Base-by-base conservation (phyloP, 1,140 invertebrate species). In the Caerostris darwini region DNA sequence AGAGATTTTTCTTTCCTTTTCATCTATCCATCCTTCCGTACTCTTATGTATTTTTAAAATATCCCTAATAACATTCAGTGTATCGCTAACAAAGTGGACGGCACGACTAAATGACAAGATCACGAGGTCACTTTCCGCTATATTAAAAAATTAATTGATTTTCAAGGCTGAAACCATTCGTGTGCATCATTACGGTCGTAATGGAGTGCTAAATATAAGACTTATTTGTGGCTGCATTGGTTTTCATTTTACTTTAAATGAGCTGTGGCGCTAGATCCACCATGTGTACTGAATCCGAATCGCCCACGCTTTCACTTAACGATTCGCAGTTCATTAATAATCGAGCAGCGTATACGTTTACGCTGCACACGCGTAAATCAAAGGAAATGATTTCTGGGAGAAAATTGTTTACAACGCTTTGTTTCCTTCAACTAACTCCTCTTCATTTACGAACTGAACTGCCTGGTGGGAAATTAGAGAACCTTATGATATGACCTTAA, bases 181-280 rank as follows among this genome's bases (percentile, higher is more conserved):
- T 58, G 53, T 17, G 8, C 82, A 34, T 83, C 82, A 58, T 56
- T 57, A 57, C 57, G 34, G 56, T 17, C 17, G 3, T 83, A 58
- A 83, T 83, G 82, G 82, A 58, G 82, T 3, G 12, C n/a, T 83
- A 83, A 83, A 83, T 83, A 57, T 83, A 83, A 83, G 12, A 77
- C 71, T 50, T 83, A 57, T 83, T 58, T 57, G 56, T 19, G 54
- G 57, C n/a, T 10, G 54, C 57, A 83, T 83, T 83, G 82, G 56
- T 83, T 83, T 83, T 54, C 82, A 57, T 83, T 77, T 83, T 83
- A 7, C 54, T 57, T 53, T 83, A 83, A 83, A 83, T 83, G 17
- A 83, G 82, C 56, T 58, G 56, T 83, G 82, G 19, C 56, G 82
- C 53, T 19, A 57, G 17, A 64, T 57, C 12, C 17, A 54, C 19